A percentile compares a stretch with the other conserved stretches of the same genome.
These are phyloP conservation scores for Dermolepida albohirtum DNA, from an alignment of 2,888 invertebrate genomes.

Conservation along the genomic window DNA sequence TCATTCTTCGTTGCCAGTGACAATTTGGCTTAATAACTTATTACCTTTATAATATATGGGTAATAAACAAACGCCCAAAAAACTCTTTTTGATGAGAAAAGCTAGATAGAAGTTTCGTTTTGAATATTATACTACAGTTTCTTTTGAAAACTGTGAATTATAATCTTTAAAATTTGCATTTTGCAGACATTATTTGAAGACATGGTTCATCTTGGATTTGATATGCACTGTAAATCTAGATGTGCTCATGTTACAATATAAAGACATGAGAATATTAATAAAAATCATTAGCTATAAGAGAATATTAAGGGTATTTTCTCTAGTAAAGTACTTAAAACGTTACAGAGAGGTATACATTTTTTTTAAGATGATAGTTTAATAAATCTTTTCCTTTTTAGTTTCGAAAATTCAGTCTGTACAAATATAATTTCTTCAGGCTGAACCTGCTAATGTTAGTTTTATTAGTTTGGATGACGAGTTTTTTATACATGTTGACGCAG, in stretches of 20 bases:
- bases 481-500: slow-evolving; percentile 22
- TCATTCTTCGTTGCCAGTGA: too few species aligned
- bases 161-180: not conserved
- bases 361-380: too few species aligned
- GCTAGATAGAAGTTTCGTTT: too few species aligned
- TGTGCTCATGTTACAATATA: slow-evolving; percentile 1
- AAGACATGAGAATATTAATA: slow-evolving; percentile 49
- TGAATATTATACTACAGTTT: too few species aligned
- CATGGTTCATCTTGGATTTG: slow-evolving; percentile 57
- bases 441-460: slow-evolving; percentile 40
- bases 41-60: too few species aligned
- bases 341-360: slow-evolving; percentile 54
- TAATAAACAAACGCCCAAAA: too few species aligned
- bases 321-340: slow-evolving; percentile 56
- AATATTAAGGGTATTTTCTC: slow-evolving; percentile 57
- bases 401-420: slow-evolving; percentile 43
- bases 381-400: slow-evolving; percentile 39
- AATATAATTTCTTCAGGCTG: slow-evolving; percentile 44
- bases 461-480: slow-evolving; percentile 37
- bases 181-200: slow-evolving; percentile 58
- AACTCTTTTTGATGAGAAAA: too few species aligned
- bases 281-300: slow-evolving; percentile 56
- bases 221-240: slow-evolving; percentile 57
- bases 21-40: too few species aligned
- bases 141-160: too few species aligned